Evolutionary conservation across 2,797 vertebrate genomes (phyloP), one percentile per base, ranked within the genome.

Genomic region (Acrossocheilus fasciatus): DNA sequence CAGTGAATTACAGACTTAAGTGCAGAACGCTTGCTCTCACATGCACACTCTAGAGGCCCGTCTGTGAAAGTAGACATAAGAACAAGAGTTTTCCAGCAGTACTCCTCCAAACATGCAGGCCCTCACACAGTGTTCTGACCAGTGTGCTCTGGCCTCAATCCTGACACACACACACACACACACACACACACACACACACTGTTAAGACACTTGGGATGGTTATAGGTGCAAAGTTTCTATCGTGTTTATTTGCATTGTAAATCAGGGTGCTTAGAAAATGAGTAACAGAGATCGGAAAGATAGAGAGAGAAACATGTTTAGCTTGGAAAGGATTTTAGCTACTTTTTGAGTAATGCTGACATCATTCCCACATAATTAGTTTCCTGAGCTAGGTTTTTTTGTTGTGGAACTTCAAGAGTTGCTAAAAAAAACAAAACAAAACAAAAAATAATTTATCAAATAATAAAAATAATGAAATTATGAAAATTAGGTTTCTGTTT

Each of bases 91-190:
- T 76, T 85, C 82, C 76, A 81, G 59, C 20, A 6, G 41, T 66
- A 11, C 62, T 45, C 47, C 20, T 76, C 57, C 62, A 83, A 54
- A 82, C 80, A 57, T 39, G n/a, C 68, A 83, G 70, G 73, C 66
- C 76, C 86, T 82, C 89, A 89, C 87, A 84, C 88, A 88, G 87
- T 78, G 66, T 87, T 86, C 89, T 87, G 81, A 87, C 89, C 69
- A 52, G 85, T 26, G 18, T 86, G 75, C 74, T 86, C 74, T 88
- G 83, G 81, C 69, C 77, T 47, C 9, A 45, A 34, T 52, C 59
- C 18, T 81, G 43, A 70, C 76, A 59, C 52, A 66, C 52, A 7
- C 66, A 81, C 73, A 59, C 50, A 43, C 66, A 41, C 62, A 82
- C 72, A 64, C 57, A 87, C 81, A 41, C 59, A 50, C 76, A 59